A percentile compares a stretch with the other conserved stretches of the same genome.
Conservation (phyloP, 1,140 invertebrate species). For the Bacillus rossius region DNA sequence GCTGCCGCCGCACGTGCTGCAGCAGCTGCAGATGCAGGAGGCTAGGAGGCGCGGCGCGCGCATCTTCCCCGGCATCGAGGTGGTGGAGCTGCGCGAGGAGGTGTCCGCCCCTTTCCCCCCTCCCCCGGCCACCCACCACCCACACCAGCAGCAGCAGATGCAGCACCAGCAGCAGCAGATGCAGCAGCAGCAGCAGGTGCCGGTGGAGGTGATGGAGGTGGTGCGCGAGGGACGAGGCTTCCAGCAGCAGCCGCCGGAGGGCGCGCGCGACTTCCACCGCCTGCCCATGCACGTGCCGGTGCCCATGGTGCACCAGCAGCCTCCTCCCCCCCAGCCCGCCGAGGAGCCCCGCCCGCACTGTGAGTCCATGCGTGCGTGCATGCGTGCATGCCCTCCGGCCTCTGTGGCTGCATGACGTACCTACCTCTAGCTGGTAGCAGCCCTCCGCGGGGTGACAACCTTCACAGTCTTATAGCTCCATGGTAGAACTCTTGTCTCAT, state of each 20-base stretch:
- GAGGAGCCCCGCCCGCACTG: constrained; percentile 28
- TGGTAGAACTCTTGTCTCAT: too few species aligned
- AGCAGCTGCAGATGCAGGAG: constrained; percentile 1
- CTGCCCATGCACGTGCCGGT: constrained; percentile 15
- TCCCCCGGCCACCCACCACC: too few species aligned
- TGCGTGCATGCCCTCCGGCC: background rate
- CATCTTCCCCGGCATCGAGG: too few species aligned
- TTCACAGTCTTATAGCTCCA: too few species aligned
- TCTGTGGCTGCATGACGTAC: too few species aligned
- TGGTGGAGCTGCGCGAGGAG: background rate
- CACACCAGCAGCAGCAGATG: constrained; percentile 27
- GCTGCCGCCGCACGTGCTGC: background rate
- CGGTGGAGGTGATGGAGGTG: background rate
- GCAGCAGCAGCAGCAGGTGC: constrained; percentile 31
- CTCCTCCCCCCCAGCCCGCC: background rate
- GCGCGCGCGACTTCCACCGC: background rate
- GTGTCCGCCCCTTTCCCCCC: too few species aligned
- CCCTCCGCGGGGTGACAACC: too few species aligned
- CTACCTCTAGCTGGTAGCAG: too few species aligned
- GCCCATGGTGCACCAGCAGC: constrained; percentile 13
- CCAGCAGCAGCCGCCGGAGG: constrained; percentile 2
- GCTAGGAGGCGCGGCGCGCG: too few species aligned
- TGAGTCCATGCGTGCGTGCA: constrained; percentile 17
- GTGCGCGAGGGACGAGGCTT: constrained; percentile 3
- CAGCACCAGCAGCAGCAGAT: constrained; percentile 26